These are phyloP conservation scores for Xenopus laevis DNA, from an alignment of 2,113 vertebrate genomes.

Conservation along the genomic window DNA sequence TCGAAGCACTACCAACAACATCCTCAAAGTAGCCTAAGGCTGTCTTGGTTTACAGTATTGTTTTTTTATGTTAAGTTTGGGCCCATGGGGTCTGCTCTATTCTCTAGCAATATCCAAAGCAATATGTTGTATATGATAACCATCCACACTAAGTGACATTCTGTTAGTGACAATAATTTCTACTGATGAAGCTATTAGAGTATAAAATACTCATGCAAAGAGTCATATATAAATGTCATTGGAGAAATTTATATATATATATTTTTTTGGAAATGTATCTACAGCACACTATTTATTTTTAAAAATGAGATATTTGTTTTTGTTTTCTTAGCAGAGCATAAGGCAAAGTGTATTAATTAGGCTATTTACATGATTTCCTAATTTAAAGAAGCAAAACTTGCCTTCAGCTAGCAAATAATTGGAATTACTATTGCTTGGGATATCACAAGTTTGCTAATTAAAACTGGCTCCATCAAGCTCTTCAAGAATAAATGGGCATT, in stretches of 20 bases:
- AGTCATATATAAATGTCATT: slow-evolving; percentile 51
- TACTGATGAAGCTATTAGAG: slow-evolving; percentile 8
- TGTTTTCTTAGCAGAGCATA: slow-evolving; percentile 68
- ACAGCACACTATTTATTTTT: slow-evolving; percentile 58
- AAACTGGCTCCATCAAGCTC: slow-evolving; percentile 68
- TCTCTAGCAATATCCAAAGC: too few species aligned
- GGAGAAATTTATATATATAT: slow-evolving; percentile 28
- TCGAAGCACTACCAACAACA: too few species aligned
- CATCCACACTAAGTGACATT: too few species aligned
- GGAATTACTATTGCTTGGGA: slow-evolving; percentile 69
- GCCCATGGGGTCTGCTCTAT: too few species aligned
- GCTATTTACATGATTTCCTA: slow-evolving; percentile 76
- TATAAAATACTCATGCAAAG: slow-evolving; percentile 31
- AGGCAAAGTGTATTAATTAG: slow-evolving; percentile 77
- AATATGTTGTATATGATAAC: too few species aligned
- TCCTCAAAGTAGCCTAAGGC: too few species aligned
- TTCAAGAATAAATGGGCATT: slow-evolving; percentile 63
- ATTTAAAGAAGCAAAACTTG: slow-evolving; percentile 67
- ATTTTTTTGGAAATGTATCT: slow-evolving; percentile 63
- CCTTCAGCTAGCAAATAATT: slow-evolving; percentile 77
- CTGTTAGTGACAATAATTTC: not conserved
- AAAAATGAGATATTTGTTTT: slow-evolving; percentile 72
- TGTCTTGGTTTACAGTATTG: too few species aligned
- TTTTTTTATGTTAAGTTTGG: too few species aligned
- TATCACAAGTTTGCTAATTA: slow-evolving; percentile 73